phyloP scores from a whole-genome alignment of 2,888 invertebrate species.

The Temnothorax rugatulus region DNA sequence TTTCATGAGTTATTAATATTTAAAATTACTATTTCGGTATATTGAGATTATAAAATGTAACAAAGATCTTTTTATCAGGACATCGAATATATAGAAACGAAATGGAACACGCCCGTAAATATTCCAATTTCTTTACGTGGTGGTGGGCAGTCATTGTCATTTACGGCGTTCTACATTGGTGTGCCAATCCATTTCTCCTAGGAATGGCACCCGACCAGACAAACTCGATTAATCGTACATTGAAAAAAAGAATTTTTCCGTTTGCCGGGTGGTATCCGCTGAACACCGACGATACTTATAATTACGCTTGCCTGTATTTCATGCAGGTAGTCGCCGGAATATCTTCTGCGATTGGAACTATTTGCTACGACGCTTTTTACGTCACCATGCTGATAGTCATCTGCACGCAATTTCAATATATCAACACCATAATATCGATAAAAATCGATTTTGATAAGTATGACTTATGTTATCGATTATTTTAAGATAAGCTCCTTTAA shows the following conservation, averaged over 20 bases:
- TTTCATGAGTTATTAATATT: background rate
- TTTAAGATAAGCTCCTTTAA: conserved; percentile 1
- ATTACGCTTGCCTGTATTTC: conserved; percentile 68
- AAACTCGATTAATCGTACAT: conserved; percentile 51
- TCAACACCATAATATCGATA: conserved; percentile 63
- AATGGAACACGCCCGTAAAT: conserved; percentile 43
- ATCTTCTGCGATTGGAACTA: conserved; percentile 69
- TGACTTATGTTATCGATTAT: background rate
- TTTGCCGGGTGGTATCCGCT: conserved; percentile 73
- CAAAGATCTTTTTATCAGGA: conserved; percentile 21
- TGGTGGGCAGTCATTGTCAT: conserved; percentile 66
- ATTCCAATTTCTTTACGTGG: conserved; percentile 59
- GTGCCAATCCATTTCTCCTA: conserved; percentile 66
- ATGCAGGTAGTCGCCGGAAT: conserved; percentile 72
- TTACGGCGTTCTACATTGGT: conserved; percentile 75
- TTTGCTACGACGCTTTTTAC: conserved; percentile 72
- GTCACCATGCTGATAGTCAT: conserved; percentile 70
- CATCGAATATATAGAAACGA: conserved; percentile 5
- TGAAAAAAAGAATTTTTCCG: conserved; percentile 54
- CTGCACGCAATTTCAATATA: conserved; percentile 70
- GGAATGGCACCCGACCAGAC: background rate
- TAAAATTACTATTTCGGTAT: background rate
- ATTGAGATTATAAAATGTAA: background rate
- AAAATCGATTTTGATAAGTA: conserved; percentile 6
- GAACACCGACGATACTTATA: conserved; percentile 54